Percentiles rank a stretch among this genome's conserved stretches.
phyloP scores from a whole-genome alignment of 2,888 invertebrate species.

The Drosophila crucigera region DNA sequence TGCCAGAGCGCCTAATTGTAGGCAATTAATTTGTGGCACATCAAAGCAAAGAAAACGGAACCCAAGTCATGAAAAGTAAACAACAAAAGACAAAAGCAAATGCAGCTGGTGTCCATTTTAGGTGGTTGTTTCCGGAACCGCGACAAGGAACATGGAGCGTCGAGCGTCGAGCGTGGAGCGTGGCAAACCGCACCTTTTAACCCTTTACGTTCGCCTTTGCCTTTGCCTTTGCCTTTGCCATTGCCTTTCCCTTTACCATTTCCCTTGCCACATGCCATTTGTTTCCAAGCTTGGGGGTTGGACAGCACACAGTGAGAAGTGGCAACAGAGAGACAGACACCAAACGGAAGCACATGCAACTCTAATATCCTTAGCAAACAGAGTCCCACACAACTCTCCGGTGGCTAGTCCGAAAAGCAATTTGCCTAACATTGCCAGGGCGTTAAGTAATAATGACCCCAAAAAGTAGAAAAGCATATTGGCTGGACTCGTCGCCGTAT shows the following conservation, averaged over 20 bases:
- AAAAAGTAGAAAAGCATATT: slow-evolving; percentile 62
- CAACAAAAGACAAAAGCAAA: slow-evolving; percentile 74
- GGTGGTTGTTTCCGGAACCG: slow-evolving; percentile 71
- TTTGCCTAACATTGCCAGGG: slow-evolving; percentile 75
- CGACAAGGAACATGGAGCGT: slow-evolving; percentile 28
- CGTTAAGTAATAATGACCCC: slow-evolving; percentile 77
- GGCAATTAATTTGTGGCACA: slow-evolving; percentile 83
- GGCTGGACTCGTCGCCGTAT: slow-evolving; percentile 61
- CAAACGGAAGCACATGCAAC: slow-evolving; percentile 62
- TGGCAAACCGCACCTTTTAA: slow-evolving; percentile 81
- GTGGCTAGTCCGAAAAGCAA: slow-evolving; percentile 57
- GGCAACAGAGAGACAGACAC: slow-evolving; percentile 20
- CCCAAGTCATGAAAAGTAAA: slow-evolving; percentile 51
- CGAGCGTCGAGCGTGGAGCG: slow-evolving; percentile 49
- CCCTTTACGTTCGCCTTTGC: slow-evolving; percentile 60
- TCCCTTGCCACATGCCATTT: slow-evolving; percentile 58
- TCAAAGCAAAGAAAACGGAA: slow-evolving; percentile 69
- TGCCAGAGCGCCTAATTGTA: slow-evolving; percentile 78
- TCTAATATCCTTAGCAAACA: slow-evolving; percentile 68
- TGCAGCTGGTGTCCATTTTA: slow-evolving; percentile 76
- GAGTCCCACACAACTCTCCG: slow-evolving; percentile 24
- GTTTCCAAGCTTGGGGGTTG: slow-evolving; percentile 46
- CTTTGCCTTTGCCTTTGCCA: background rate
- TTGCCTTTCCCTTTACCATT: slow-evolving; percentile 11
- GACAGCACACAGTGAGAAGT: slow-evolving; percentile 14